phyloP scores from a whole-genome alignment of 2,888 invertebrate species.

The Drosophila conformis region DNA sequence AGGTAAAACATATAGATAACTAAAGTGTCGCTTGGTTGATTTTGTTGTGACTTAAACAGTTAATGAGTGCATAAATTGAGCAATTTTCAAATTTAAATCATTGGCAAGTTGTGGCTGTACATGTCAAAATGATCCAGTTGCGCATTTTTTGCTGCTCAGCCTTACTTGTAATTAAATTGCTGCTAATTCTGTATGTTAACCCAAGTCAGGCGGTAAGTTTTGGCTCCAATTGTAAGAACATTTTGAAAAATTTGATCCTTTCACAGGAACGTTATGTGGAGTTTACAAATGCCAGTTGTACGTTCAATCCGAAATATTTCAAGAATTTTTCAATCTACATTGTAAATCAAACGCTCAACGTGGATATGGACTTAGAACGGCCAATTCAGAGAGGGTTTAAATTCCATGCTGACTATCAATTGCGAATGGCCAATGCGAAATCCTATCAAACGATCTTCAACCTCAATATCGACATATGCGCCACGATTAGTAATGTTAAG shows the following conservation, averaged over 20 bases:
- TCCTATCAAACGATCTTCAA: conserved; percentile 61
- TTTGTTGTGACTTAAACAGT: conserved; percentile 6
- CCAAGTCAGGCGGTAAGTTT: conserved; percentile 44
- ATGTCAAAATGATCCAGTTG: conserved; percentile 19
- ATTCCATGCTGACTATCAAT: conserved; percentile 50
- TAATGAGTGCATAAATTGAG: conserved; percentile 10
- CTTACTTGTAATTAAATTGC: conserved; percentile 2
- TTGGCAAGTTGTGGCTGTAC: neutral
- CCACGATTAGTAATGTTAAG: conserved; percentile 44
- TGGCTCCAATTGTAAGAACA: no score
- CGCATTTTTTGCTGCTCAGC: neutral
- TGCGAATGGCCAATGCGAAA: conserved; percentile 63
- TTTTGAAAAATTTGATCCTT: neutral
- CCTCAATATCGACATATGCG: conserved; percentile 53
- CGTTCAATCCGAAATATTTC: conserved; percentile 55
- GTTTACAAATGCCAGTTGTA: conserved; percentile 26
- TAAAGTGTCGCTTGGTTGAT: conserved; percentile 5
- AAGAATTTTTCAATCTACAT: conserved; percentile 45
- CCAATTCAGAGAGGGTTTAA: conserved; percentile 55
- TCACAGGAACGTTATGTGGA: conserved; percentile 48
- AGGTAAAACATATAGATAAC: neutral
- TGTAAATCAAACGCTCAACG: conserved; percentile 32
- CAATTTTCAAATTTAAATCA: conserved; percentile 4
- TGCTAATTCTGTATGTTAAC: neutral
- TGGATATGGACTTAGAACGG: conserved; percentile 49